Evolutionary conservation across 2,888 invertebrate species (phyloP), one percentile per base, ranked within the genome.

Genomic region (Aporophyla nigra): DNA sequence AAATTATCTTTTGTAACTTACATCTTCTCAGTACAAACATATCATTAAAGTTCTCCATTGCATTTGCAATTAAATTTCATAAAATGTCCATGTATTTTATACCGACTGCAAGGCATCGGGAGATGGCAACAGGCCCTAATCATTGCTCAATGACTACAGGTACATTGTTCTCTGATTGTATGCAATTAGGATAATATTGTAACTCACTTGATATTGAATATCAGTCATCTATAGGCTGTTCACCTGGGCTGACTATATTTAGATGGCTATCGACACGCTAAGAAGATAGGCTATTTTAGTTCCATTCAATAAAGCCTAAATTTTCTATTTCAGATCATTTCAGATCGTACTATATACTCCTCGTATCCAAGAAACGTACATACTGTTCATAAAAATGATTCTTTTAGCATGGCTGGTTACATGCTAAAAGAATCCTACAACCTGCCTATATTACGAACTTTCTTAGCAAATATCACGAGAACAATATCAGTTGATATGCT

Each of bases 401-500:
- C 46, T 49, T n/a, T 76, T 54, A 67, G 33, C 21, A 14, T 40
- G 40, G 0, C 53, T 24, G 16, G 12, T 53, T 66, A 40, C n/a
- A n/a, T n/a, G n/a, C n/a, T n/a, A n/a, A n/a, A n/a, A n/a, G n/a
- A n/a, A 24, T 16, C 40, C 2, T 58, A 61, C 53, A 67, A 67
- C 54, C 24, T 14, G 5, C 10, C 33, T 40, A 66, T 69, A 27
- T 51, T 7, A 21, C 24, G 49, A 70, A 46, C 56, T 77, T 77
- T 0, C 5, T 43, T 24, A 19, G 1, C 40, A 69, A 51, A 43
- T 54, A 62, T 63, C 14, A 62, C 24, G 21, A 21, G 16, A 16
- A 43, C 2, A n/a, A 70, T 51, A 78, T 53, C 33, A 43, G 19
- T 56, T 56, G 43, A 69, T 51, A 68, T 33, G 51, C 27, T 54